These are phyloP conservation scores for Zaprionus capensis DNA, from an alignment of 1,140 invertebrate species.

Conservation along the genomic window DNA sequence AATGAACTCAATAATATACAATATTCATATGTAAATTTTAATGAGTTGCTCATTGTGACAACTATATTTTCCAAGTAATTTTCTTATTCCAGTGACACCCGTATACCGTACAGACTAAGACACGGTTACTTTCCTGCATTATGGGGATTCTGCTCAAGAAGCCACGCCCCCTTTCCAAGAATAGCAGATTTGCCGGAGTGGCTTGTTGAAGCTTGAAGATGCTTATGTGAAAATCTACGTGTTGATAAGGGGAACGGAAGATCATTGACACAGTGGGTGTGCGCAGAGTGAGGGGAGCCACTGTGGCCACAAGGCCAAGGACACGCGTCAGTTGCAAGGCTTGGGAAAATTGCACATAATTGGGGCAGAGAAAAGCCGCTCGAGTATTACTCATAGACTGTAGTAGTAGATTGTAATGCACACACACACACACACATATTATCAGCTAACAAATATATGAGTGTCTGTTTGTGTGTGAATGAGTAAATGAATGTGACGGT, in stretches of 20 bases:
- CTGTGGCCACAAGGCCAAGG: conserved; percentile 40
- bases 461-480: conserved; percentile 5
- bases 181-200: conserved; percentile 2
- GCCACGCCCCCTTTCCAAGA: not conserved
- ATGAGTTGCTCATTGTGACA: too few relatives aligned
- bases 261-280: not conserved
- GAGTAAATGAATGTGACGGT: conserved; percentile 17
- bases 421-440: not conserved
- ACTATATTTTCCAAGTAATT: not conserved
- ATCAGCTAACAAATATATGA: not conserved
- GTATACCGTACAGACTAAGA: not conserved
- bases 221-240: conserved; percentile 26
- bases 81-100: not conserved
- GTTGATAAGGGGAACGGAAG: conserved; percentile 25
- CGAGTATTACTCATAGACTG: conserved; percentile 39
- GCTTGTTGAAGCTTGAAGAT: not conserved
- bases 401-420: conserved; percentile 1
- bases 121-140: not conserved
- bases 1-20: not conserved
- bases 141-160: not conserved
- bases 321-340: conserved; percentile 10
- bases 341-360: conserved; percentile 16
- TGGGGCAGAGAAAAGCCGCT: conserved; percentile 31
- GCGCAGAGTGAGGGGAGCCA: not conserved
- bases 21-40: not conserved